Conservation (phyloP, 2,888 invertebrate species). For the Drosophila falleni region DNA sequence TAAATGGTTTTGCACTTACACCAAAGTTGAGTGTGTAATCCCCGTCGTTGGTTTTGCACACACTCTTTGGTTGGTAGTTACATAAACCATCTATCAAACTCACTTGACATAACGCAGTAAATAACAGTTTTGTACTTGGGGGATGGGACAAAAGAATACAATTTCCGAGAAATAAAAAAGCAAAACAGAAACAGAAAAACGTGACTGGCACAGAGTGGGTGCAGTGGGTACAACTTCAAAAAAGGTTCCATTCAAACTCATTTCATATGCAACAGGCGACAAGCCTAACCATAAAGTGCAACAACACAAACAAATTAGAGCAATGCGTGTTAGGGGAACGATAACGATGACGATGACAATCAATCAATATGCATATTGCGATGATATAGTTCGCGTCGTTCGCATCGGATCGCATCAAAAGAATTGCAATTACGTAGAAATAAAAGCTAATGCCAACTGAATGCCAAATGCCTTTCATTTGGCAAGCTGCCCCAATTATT, state of each 20-base stretch:
- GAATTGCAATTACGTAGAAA: slow-evolving; percentile 70
- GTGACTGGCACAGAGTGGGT: slow-evolving; percentile 58
- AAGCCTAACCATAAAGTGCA: slow-evolving; percentile 27
- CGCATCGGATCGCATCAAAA: slow-evolving; percentile 67
- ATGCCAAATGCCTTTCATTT: slow-evolving; percentile 51
- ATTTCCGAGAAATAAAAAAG: slow-evolving; percentile 55
- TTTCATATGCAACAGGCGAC: slow-evolving; percentile 52
- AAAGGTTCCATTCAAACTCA: slow-evolving; percentile 32
- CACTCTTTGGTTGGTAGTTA: slow-evolving; percentile 45
- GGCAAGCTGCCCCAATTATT: slow-evolving; percentile 36
- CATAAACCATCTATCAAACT: slow-evolving; percentile 55
- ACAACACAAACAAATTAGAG: slow-evolving; percentile 50
- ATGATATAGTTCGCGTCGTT: slow-evolving; percentile 64
- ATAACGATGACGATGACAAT: slow-evolving; percentile 24
- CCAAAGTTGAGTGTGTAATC: slow-evolving; percentile 42
- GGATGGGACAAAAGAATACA: slow-evolving; percentile 28
- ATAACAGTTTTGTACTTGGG: slow-evolving; percentile 41
- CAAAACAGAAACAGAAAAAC: slow-evolving; percentile 37
- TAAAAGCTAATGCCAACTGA: slow-evolving; percentile 69
- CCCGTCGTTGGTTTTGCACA: slow-evolving; percentile 32
- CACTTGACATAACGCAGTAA: slow-evolving; percentile 33
- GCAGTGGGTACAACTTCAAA: slow-evolving; percentile 27
- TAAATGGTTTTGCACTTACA: slow-evolving; percentile 58
- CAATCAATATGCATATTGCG: slow-evolving; percentile 31
- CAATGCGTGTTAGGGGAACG: slow-evolving; percentile 15